These are phyloP conservation scores for Dermatophagoides farinae DNA, from an alignment of 1,140 invertebrate species.

Conservation along the genomic window DNA sequence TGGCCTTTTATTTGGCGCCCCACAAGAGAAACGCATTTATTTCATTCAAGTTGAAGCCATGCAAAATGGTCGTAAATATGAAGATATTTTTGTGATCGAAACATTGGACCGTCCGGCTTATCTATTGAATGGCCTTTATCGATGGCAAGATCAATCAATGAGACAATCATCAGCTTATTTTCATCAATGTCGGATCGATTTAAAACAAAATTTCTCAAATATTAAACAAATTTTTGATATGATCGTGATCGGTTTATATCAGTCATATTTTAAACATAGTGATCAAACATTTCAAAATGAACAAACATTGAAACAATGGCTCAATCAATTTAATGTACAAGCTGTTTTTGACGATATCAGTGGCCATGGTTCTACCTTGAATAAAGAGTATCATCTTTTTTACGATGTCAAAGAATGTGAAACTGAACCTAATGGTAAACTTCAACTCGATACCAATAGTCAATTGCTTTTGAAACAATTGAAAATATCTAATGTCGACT, in stretches of 20 bases:
- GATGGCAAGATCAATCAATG: neutral
- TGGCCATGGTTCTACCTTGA: neutral
- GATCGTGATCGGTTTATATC: neutral
- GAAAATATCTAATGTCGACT: neutral
- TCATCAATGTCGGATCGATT: slow-evolving; percentile 3
- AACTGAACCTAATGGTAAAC: neutral
- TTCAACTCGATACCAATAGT: neutral
- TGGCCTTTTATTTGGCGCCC: slow-evolving; percentile 34
- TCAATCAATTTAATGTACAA: neutral
- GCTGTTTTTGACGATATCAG: neutral
- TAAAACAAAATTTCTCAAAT: neutral
- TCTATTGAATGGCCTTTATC: neutral
- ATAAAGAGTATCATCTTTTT: neutral
- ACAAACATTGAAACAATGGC: neutral
- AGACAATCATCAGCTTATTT: neutral
- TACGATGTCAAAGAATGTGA: slow-evolving; percentile 1
- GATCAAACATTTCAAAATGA: neutral
- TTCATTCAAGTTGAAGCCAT: slow-evolving; percentile 30
- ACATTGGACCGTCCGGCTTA: slow-evolving; percentile 22
- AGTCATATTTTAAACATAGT: neutral
- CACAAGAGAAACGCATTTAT: slow-evolving; percentile 32
- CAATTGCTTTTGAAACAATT: neutral
- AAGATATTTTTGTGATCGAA: slow-evolving; percentile 35
- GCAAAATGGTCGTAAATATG: slow-evolving; percentile 12
- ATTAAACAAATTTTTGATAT: neutral